Percentiles rank a stretch among this genome's conserved stretches.
Evolutionary conservation across 2,113 vertebrate genomes (phyloP).

Genomic region (Cinclus mexicanus): DNA sequence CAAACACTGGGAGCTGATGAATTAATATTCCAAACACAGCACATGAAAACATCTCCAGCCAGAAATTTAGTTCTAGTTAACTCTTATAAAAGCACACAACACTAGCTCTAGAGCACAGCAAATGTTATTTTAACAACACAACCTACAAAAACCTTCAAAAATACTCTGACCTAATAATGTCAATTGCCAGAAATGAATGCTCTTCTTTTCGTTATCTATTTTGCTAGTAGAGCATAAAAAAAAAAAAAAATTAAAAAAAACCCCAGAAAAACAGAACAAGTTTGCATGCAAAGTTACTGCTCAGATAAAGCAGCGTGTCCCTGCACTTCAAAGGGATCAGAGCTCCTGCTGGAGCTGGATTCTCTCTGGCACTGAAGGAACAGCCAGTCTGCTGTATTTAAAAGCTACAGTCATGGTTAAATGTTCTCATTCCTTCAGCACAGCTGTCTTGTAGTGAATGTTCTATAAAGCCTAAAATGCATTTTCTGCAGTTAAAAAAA

Average conservation of each 20-base stretch:
- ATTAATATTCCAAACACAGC: background rate
- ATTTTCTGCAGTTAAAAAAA: background rate
- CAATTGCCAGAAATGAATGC: slow-evolving; percentile 39
- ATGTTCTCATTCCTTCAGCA: background rate
- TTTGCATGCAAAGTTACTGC: background rate
- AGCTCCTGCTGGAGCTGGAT: slow-evolving; percentile 2
- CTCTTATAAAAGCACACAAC: background rate
- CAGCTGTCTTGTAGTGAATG: background rate
- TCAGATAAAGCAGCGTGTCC: background rate
- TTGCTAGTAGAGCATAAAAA: background rate
- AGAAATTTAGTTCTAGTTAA: background rate
- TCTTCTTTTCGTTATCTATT: background rate
- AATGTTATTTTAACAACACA: slow-evolving; percentile 17
- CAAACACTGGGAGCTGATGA: background rate
- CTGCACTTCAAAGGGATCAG: slow-evolving; percentile 28
- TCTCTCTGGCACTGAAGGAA: background rate
- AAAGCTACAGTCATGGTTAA: background rate
- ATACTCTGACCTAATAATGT: slow-evolving; percentile 38
- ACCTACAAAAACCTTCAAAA: slow-evolving; percentile 8
- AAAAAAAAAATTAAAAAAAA: too few species aligned
- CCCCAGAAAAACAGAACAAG: background rate
- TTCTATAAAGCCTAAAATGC: background rate
- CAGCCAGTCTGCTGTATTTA: background rate
- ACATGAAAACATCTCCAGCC: background rate
- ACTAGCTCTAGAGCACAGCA: background rate